A percentile compares a stretch with the other conserved stretches of the same genome.
These are phyloP conservation scores for Clarias pachynema DNA, from an alignment of 2,797 vertebrate species.

Conservation along the genomic window DNA sequence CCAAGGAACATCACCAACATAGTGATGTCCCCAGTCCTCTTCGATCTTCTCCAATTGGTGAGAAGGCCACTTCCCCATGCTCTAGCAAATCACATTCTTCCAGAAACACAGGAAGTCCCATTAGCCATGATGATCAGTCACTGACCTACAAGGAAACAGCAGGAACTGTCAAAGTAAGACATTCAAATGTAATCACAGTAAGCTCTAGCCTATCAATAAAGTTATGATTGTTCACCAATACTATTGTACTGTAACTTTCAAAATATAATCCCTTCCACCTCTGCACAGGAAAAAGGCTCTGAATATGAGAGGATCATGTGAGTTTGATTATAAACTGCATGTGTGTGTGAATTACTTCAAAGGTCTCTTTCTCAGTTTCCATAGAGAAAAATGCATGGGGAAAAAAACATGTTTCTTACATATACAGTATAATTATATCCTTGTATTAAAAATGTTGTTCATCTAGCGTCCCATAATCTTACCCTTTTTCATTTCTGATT, in stretches of 20 bases:
- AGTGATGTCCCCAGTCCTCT: conserved; percentile 43
- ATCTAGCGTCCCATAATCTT: neutral
- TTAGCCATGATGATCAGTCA: conserved; percentile 63
- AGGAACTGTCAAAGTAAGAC: conserved; percentile 13
- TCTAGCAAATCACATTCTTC: conserved; percentile 58
- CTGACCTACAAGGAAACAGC: conserved; percentile 30
- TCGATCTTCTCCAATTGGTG: conserved; percentile 47
- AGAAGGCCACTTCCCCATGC: conserved; percentile 47
- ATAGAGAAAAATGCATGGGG: neutral
- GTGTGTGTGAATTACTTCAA: conserved; percentile 1
- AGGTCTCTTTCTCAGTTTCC: neutral
- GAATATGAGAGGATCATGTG: conserved; percentile 70
- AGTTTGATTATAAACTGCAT: conserved; percentile 58
- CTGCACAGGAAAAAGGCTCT: conserved; percentile 65
- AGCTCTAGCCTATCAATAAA: neutral
- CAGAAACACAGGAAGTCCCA: conserved; percentile 55
- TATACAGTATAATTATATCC: neutral
- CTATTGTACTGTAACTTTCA: conserved; percentile 13
- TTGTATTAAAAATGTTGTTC: neutral
- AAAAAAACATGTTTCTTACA: neutral
- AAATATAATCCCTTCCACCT: conserved; percentile 38
- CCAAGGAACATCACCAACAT: conserved; percentile 43
- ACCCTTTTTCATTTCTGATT: neutral
- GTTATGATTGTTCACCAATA: neutral
- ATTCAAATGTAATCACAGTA: conserved; percentile 19